Evolutionary conservation across 2,888 invertebrate genomes (phyloP), one percentile per base, ranked within the genome.

Genomic region (Oligia latruncula): DNA sequence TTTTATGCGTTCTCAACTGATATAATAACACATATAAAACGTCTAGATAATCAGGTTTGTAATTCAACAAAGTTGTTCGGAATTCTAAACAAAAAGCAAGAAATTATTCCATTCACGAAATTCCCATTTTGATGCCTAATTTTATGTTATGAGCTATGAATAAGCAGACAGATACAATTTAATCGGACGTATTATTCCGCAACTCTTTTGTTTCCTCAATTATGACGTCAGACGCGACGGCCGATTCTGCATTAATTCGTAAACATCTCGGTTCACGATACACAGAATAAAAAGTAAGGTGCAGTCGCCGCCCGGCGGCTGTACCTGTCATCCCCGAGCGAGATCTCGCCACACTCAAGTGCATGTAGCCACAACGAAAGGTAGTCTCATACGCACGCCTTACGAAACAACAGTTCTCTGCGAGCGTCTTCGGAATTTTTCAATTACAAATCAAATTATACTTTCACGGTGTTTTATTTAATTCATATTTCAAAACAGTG

Each of bases 401-500:
- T 84, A 89, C 89, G 85, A 87, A 87, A 84, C 77, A 82, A 88
- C 88, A 88, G 71, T 71, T 81, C 82, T 64, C 71, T 9, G 71
- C 86, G 76, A 77, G 86, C 85, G 80, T 84, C 91, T 91, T 92
- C 90, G 93, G 94, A 93, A 94, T 95, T 95, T 94, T 94, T 94
- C 93, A 95, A 95, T 94, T 94, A 93, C 86, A 91, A 93, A 93
- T 91, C 90, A 92, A 94, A 93, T 93, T 92, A 91, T 80, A 93
- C 93, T 95, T 93, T 93, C 92, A 87, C 92, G 87, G 93, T 93
- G 92, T 92, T 92, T 90, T 89, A 89, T 92, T 90, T 90, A 85
- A 90, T 89, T 84, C 77, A 89, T 86, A 91, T 91, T 90, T 92
- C 91, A 93, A 92, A 94, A 95, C 83, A 87, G 93, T 94, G 94